phyloP scores from a whole-genome alignment of 2,888 invertebrate genomes.

The Nomada fabriciana region DNA sequence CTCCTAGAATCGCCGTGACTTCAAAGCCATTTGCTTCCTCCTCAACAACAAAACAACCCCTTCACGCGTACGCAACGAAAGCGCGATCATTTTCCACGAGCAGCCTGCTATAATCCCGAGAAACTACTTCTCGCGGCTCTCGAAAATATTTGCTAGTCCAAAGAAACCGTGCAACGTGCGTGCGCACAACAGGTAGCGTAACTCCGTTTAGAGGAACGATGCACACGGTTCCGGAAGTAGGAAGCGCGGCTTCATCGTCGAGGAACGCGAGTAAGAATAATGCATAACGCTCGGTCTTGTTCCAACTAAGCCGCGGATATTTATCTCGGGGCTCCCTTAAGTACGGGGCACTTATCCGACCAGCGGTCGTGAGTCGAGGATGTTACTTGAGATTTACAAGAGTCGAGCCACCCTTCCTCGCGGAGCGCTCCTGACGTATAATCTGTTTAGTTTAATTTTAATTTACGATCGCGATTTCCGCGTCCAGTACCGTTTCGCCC shows the following conservation, averaged over 20 bases:
- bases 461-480: constrained; percentile 56
- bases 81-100: too few relatives aligned
- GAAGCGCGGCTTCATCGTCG: constrained; percentile 23
- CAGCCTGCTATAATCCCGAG: too few relatives aligned
- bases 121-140: too few relatives aligned
- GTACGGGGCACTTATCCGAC: constrained; percentile 62
- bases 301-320: constrained; percentile 61
- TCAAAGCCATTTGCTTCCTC: too few relatives aligned
- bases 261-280: constrained; percentile 55
- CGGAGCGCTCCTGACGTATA: constrained; percentile 21
- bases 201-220: neutral
- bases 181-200: constrained; percentile 4
- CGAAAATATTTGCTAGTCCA: too few relatives aligned
- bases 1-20: too few relatives aligned
- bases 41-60: too few relatives aligned
- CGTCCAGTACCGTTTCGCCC: constrained; percentile 13
- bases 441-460: constrained; percentile 57
- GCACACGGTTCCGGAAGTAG: neutral
- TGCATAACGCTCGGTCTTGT: constrained; percentile 60
- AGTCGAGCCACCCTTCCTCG: constrained; percentile 38
- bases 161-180: neutral
- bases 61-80: too few relatives aligned
- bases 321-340: constrained; percentile 62
- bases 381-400: constrained; percentile 64
- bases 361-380: constrained; percentile 62